Percentiles rank a stretch among this genome's conserved stretches.
Conservation (phyloP, 2,113 vertebrate species). For the Smithornis capensis region DNA sequence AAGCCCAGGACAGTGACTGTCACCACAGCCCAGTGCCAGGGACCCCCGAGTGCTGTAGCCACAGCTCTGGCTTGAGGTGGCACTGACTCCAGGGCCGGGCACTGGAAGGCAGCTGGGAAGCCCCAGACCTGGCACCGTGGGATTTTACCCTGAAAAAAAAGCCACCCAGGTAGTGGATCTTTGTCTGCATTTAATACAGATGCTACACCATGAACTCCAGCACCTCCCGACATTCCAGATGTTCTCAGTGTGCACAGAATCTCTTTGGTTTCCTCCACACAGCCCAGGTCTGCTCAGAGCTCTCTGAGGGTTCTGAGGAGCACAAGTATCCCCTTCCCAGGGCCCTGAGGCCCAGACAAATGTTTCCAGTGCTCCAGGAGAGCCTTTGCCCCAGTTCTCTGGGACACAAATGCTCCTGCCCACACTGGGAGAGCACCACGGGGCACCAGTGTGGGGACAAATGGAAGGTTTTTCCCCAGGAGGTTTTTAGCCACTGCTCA, state of each 20-base stretch:
- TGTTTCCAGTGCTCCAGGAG: neutral
- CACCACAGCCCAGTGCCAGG: neutral
- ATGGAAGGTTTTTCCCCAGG: neutral
- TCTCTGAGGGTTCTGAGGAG: neutral
- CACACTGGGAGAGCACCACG: neutral
- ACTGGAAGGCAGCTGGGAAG: neutral
- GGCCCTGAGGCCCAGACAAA: neutral
- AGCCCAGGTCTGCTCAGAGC: neutral
- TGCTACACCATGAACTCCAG: neutral
- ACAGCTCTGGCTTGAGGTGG: neutral
- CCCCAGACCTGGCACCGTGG: neutral
- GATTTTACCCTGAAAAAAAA: neutral
- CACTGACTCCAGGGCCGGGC: neutral
- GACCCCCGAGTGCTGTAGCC: neutral
- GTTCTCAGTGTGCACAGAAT: neutral
- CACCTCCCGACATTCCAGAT: neutral
- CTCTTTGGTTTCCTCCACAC: neutral
- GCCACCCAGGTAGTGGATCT: neutral
- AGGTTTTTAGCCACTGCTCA: neutral
- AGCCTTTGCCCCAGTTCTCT: neutral
- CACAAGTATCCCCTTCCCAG: neutral
- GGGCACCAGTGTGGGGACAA: neutral
- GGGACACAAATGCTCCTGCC: neutral
- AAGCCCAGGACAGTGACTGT: neutral
- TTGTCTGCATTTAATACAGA: constrained; percentile 37